Base-by-base conservation (phyloP, 2,797 vertebrate genomes). In the Coendou prehensilis region DNA sequence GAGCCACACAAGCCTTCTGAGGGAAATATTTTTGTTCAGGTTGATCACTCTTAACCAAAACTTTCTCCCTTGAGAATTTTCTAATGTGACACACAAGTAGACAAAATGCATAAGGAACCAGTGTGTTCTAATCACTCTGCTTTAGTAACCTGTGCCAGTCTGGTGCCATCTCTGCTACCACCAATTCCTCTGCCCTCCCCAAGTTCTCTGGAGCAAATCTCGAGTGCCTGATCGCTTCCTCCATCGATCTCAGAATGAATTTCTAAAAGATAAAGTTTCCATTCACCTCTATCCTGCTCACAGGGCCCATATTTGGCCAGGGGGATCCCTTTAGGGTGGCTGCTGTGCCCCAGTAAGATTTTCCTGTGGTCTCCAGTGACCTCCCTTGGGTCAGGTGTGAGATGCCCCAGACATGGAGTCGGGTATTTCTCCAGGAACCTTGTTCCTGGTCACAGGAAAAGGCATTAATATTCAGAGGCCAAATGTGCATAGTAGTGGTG, bases 41-140 rank as follows among this genome's bases (percentile, higher is more conserved):
- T 61, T 18, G 18, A 26, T 64, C 17, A 28, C 22, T 67, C 64
- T n/a, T 81, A 30, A 11, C 76, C 41, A 76, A 94, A 50, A 63
- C 50, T 67, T 69, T 92, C 76, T 87, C 47, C 30, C 73, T 76
- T 52, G 1, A 6, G n/a, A 56, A 54, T 89, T 69, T 94, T 71
- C 45, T 87, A 78, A 82, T n/a, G 20, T 94, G 86, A 79, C 75
- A 59, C 2, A 18, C 14, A 94, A 59, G 11, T 47, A 28, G 30
- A 71, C 15, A 78, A 75, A 52, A 45, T 56, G 22, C 23, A 2
- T 41, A 54, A 8, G 37, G 28, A 67, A 2, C 57, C 6, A 13
- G 1, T 50, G 30, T 14, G 8, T 7, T 69, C 64, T 89, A n/a
- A 47, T 18, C 54, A 14, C 11, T 26, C n/a, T 8, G 11, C 57